Percentiles rank a stretch among this genome's conserved stretches.
phyloP scores from a whole-genome alignment of 2,113 vertebrate genomes.

The Pogona vitticeps region DNA sequence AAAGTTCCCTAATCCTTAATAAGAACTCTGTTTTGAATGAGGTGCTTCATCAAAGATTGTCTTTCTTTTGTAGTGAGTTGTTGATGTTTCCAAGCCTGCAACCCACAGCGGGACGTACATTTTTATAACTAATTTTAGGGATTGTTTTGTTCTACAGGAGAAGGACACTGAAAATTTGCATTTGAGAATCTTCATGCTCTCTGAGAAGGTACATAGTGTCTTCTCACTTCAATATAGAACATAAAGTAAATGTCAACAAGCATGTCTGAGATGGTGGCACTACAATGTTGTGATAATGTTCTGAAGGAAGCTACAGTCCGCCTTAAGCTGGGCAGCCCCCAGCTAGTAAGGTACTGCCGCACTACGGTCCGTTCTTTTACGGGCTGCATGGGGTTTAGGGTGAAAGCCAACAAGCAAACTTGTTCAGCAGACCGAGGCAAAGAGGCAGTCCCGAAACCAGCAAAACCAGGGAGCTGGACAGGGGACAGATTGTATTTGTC shows the following conservation, averaged over 20 bases:
- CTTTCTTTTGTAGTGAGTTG: not conserved
- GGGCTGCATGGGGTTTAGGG: too few species aligned
- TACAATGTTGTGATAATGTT: not conserved
- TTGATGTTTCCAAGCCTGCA: not conserved
- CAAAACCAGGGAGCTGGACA: too few species aligned
- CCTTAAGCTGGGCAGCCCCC: too few species aligned
- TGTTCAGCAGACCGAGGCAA: too few species aligned
- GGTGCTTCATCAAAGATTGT: not conserved
- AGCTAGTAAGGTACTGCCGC: too few species aligned
- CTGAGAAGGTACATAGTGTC: conserved; percentile 1
- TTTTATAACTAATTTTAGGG: not conserved
- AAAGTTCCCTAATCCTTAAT: too few species aligned
- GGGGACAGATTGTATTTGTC: too few species aligned
- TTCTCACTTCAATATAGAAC: not conserved
- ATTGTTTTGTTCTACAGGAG: conserved; percentile 18
- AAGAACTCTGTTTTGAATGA: not conserved
- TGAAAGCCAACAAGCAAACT: too few species aligned
- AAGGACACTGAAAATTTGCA: conserved; percentile 37
- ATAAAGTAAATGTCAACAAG: not conserved
- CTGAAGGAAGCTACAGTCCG: too few species aligned
- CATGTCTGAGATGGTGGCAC: not conserved
- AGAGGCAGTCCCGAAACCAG: too few species aligned
- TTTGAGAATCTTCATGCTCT: conserved; percentile 25
- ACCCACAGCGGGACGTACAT: not conserved
- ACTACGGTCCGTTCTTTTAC: too few species aligned